Evolutionary conservation across 2,888 invertebrate species (phyloP), one percentile per base, ranked within the genome.

Genomic region (Esperia sulphurella): DNA sequence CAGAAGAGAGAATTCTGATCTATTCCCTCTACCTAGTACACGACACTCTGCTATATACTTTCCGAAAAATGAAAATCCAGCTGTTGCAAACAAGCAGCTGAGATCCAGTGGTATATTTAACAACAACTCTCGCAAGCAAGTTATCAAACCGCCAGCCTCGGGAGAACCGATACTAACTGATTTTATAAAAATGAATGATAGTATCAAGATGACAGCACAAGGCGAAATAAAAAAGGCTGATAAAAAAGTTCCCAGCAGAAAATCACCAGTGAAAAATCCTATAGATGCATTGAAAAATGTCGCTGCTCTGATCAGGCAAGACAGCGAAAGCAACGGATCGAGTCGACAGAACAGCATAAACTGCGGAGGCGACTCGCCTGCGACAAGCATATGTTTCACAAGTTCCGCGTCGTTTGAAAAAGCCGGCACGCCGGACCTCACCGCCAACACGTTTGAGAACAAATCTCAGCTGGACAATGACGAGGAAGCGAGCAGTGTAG

Each of bases 1-100:
- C 78, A 91, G 96, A 52, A 91, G 96, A 57, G 96, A 96, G 77
- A 95, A 95, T 77, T 95, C 96, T 0, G 96, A 96, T 76, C 93
- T 96, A 67, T 95, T 95, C 72, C 95, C 95, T 8, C 83, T 94
- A 47, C 92, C 94, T 14, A 92, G 94, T 58, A 90, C 91, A 12
- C 90, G 96, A 43, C 95, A 96, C 78, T 96, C 96, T 41, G 95
- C 95, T 13, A 90, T 90, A 60, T 92, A 91, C 68, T 84, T 92
- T 59, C 91, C 92, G 43, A 92, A 92, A 69, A 87, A 90, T 50
- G 92, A 92, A 54, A 84, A 68, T 46, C 87, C 67, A 54, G 73
- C 62, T 51, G 82, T 73, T 68, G 91, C 76, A 53, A 89, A 75
- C 61, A 91, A 83, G 74, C 92, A 83, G 54, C 63, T 87, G 58